These are phyloP conservation scores for Belonocnema kinseyi DNA, from an alignment of 1,140 invertebrate genomes.

Conservation along the genomic window DNA sequence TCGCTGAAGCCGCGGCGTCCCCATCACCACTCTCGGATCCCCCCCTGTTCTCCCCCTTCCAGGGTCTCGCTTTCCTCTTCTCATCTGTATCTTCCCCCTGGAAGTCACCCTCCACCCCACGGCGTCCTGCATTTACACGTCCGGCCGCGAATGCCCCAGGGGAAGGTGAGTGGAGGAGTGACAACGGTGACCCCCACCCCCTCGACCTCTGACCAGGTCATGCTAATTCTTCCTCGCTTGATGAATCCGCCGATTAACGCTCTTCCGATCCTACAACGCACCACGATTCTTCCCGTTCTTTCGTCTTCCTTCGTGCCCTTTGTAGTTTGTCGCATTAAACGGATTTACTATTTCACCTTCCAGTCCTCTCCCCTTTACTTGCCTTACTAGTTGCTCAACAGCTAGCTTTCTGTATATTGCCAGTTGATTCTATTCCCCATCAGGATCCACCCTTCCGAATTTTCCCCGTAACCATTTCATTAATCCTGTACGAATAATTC, in stretches of 20 bases:
- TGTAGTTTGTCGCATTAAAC: constrained; percentile 9
- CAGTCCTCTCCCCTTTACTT: too few species aligned
- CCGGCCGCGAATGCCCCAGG: not conserved
- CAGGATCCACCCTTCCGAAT: too few species aligned
- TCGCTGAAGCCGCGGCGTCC: constrained; percentile 61
- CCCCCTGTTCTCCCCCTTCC: constrained; percentile 37
- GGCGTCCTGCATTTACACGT: not conserved
- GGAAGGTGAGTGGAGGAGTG: too few species aligned
- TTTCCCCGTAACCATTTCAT: too few species aligned
- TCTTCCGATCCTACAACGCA: not conserved
- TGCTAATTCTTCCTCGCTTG: constrained; percentile 62
- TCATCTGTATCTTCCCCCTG: constrained; percentile 50
- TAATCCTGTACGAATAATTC: too few species aligned
- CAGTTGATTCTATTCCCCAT: too few species aligned
- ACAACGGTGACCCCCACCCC: constrained; percentile 15
- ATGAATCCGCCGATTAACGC: constrained; percentile 58
- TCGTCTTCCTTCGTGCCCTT: not conserved
- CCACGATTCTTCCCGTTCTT: not conserved
- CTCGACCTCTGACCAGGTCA: constrained; percentile 55
- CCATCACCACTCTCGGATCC: constrained; percentile 38
- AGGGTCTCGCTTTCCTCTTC: constrained; percentile 48
- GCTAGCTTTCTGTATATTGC: too few species aligned
- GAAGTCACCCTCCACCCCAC: constrained; percentile 35
- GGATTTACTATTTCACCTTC: too few species aligned
- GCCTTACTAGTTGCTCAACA: too few species aligned